Evolutionary conservation across 2,113 vertebrate species (phyloP), one percentile per base, ranked within the genome.

Genomic region (Colinus virginianus): DNA sequence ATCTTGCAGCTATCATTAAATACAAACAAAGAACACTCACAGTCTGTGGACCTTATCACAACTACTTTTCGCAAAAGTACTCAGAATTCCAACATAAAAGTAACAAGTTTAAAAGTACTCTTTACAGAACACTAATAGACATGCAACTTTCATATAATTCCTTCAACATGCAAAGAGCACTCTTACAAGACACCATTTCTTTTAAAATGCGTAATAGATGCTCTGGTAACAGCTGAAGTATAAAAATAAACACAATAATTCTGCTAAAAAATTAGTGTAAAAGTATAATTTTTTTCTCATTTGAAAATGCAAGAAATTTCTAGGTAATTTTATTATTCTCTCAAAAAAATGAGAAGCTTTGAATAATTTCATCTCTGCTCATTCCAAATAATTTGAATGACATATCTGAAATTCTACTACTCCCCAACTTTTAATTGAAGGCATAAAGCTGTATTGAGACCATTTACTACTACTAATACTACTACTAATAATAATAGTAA

Each of bases 211-310:
- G 0, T 25, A 78, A 77, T 25, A 56, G 67, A 90, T 93, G 64
- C 42, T 90, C 23, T 70, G 11, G 14, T 85, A 89, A 94, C 55
- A 92, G 26, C 0, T 86, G 40, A 86, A 90, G 77, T 94, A 85
- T 79, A 97, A 87, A 89, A 94, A 96, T 93, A 96, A 92, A 88
- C 66, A 67, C 67, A 79, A 80, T 87, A 59, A 96, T 23, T 79
- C 66, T 91, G 62, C 51, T 94, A 83, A 84, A 91, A 88, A 71
- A 90, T 43, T 89, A 81, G 28, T 90, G 59, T 16, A 90, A 87
- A 92, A 90, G 26, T 69, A 55, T 62, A 13, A 5, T 4, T 34
- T 79, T 61, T 90, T 76, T 42, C 38, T 61, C 21, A 58, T 72
- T 82, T 90, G 45, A 88, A 94, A 94, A 84, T 46, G 30, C 18